These are phyloP conservation scores for Phoenicopterus ruber DNA, from an alignment of 2,113 vertebrate genomes.

Conservation along the genomic window DNA sequence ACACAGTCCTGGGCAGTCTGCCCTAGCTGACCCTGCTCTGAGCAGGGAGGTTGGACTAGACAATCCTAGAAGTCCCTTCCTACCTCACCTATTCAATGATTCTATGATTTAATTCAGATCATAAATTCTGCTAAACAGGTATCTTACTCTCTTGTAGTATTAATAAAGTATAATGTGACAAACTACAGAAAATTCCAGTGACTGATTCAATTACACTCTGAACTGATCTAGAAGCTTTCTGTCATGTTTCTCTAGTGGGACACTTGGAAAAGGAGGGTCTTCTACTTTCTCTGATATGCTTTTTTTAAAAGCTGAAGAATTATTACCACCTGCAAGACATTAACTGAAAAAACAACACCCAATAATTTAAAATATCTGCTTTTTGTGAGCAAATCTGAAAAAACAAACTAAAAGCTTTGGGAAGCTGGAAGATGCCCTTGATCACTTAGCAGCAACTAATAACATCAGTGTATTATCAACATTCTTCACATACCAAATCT, in stretches of 20 bases:
- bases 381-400: constrained; percentile 9
- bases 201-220: neutral
- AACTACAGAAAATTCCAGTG: neutral
- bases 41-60: neutral
- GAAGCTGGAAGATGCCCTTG: too few relatives aligned
- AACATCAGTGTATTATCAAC: too few relatives aligned
- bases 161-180: neutral
- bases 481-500: too few relatives aligned
- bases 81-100: neutral
- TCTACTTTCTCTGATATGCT: neutral
- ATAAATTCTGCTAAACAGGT: neutral
- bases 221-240: neutral
- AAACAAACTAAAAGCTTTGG: constrained; percentile 21
- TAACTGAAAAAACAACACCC: constrained; percentile 5
- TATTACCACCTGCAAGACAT: constrained; percentile 29
- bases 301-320: neutral
- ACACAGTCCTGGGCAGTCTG: neutral
- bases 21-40: neutral
- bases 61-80: neutral
- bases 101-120: neutral
- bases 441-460: too few relatives aligned
- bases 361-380: constrained; percentile 27
- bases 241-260: neutral
- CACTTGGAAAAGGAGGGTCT: neutral
- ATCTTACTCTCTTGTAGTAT: neutral